Percentiles rank a stretch among this genome's conserved stretches.
Evolutionary conservation across 2,888 invertebrate species (phyloP).

Genomic region (Yponomeuta cagnagella): DNA sequence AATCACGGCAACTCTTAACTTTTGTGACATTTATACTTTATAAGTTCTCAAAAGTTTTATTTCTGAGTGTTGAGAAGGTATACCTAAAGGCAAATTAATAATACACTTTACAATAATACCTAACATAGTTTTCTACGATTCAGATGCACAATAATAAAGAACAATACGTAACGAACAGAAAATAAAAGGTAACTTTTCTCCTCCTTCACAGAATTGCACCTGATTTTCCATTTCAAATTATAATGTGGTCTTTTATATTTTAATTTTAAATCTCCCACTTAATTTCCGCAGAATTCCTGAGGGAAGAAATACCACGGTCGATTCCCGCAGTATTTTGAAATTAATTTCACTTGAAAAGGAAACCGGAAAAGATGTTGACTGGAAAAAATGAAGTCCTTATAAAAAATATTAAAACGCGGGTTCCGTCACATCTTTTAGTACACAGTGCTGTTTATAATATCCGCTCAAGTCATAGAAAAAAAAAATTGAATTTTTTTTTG

Average conservation of each 20-base stretch:
- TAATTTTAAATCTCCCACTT: neutral
- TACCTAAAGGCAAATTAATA: no score
- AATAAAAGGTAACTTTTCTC: neutral
- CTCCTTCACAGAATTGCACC: neutral
- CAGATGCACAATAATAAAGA: neutral
- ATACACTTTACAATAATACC: no score
- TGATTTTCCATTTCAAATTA: neutral
- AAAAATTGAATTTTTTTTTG: no score
- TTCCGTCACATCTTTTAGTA: neutral
- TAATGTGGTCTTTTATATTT: neutral
- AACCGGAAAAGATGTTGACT: neutral
- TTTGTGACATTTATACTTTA: neutral
- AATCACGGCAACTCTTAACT: no score
- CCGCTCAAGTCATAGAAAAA: no score
- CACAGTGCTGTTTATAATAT: neutral
- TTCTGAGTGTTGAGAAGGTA: neutral
- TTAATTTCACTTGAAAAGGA: neutral
- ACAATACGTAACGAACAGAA: neutral
- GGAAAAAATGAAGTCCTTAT: neutral
- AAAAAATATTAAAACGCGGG: neutral
- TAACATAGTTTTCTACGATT: no score
- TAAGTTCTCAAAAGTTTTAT: neutral
- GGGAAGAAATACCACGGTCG: neutral
- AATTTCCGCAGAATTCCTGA: neutral
- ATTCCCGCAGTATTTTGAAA: neutral